phyloP scores from a whole-genome alignment of 2,888 invertebrate species.

The Actias luna region DNA sequence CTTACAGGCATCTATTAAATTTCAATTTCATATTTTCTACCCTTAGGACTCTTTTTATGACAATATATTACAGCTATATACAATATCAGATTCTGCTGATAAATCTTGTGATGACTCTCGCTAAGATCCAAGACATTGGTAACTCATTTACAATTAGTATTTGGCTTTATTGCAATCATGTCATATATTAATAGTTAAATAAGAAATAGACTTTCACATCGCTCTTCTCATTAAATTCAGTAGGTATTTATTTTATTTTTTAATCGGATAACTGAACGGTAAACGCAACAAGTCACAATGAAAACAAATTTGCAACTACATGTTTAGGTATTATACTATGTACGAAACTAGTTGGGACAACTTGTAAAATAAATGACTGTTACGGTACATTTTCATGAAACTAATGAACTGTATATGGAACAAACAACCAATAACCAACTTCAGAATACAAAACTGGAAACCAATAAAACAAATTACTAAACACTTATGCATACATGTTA shows the following conservation, averaged over 20 bases:
- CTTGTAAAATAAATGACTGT: conserved; percentile 17
- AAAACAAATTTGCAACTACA: conserved; percentile 36
- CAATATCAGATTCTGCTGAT: neutral
- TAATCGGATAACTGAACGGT: conserved; percentile 49
- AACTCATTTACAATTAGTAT: neutral
- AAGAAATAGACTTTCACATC: conserved; percentile 30
- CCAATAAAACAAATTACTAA: no score
- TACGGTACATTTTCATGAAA: conserved; percentile 37
- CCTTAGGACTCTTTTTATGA: neutral
- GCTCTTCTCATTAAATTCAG: conserved; percentile 33
- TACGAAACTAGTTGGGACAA: conserved; percentile 33
- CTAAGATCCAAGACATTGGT: neutral
- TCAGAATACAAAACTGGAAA: neutral
- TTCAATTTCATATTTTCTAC: neutral
- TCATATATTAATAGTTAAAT: conserved; percentile 11
- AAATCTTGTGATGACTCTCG: neutral
- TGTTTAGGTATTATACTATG: conserved; percentile 30
- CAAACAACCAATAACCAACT: neutral
- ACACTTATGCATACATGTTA: no score
- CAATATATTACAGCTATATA: neutral
- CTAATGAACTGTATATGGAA: conserved; percentile 22
- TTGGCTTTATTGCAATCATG: neutral
- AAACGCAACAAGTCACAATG: conserved; percentile 51
- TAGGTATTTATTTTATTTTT: conserved; percentile 48
- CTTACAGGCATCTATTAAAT: conserved; percentile 26